phyloP scores from a whole-genome alignment of 2,113 vertebrate genomes.

The Opisthocomus hoazin region DNA sequence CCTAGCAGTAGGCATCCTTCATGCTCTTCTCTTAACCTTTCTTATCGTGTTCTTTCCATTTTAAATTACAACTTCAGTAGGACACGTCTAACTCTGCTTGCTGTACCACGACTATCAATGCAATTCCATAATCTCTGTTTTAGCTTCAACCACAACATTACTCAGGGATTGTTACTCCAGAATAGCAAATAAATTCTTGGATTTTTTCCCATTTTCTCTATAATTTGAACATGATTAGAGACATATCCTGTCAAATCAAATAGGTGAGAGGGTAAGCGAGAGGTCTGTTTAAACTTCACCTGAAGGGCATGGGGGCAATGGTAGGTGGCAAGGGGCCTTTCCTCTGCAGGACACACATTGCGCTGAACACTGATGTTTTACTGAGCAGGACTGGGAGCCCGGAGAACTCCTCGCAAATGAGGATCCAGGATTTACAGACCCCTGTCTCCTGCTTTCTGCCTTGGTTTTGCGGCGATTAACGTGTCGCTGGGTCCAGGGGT shows the following conservation, averaged over 20 bases:
- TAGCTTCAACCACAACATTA: neutral
- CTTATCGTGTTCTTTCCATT: neutral
- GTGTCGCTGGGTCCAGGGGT: neutral
- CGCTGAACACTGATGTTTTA: neutral
- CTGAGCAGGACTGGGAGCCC: neutral
- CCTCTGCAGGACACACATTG: neutral
- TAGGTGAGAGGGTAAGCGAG: neutral
- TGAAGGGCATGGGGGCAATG: rapidly evolving
- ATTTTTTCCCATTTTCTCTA: neutral
- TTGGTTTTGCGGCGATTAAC: neutral
- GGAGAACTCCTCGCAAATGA: neutral
- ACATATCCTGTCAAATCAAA: neutral
- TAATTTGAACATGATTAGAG: neutral
- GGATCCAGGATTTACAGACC: neutral
- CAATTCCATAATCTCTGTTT: neutral
- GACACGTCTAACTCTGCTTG: neutral
- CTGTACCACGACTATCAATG: neutral
- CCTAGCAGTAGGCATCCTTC: neutral
- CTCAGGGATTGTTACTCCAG: neutral
- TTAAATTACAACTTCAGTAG: neutral
- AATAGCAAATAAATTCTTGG: neutral
- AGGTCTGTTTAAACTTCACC: rapidly evolving
- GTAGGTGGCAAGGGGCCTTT: neutral
- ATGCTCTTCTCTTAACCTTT: neutral
- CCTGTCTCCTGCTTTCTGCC: neutral